Percentiles rank a stretch among this genome's conserved stretches.
phyloP scores from a whole-genome alignment of 1,140 invertebrate species.

The Triops cancriformis region DNA sequence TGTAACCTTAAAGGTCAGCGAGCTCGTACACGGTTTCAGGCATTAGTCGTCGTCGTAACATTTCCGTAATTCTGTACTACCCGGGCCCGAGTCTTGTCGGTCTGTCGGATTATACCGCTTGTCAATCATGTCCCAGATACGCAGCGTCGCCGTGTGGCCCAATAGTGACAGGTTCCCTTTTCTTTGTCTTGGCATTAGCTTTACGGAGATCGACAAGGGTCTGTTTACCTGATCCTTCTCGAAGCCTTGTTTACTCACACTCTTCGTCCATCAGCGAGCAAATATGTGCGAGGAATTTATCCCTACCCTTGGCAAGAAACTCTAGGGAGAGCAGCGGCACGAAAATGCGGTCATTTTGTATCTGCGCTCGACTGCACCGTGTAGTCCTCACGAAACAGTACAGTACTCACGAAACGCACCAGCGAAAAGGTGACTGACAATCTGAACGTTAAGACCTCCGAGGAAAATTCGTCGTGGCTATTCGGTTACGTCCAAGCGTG shows the following conservation, averaged over 20 bases:
- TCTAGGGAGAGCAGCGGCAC: background rate
- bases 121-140: background rate
- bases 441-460: background rate
- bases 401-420: background rate
- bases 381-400: no score
- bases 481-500: background rate
- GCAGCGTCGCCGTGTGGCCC: background rate
- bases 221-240: background rate
- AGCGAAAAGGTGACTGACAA: background rate
- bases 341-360: background rate
- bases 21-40: background rate
- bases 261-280: background rate
- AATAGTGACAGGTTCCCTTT: background rate
- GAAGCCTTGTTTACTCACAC: background rate
- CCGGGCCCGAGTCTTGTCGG: background rate
- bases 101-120: background rate
- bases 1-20: background rate
- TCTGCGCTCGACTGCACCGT: background rate
- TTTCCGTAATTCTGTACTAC: background rate
- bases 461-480: background rate
- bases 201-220: background rate
- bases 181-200: slow-evolving; percentile 1
- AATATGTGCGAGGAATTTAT: background rate
- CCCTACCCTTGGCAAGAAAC: background rate
- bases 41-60: background rate